Base-by-base conservation (phyloP, 2,888 invertebrate species). In the Myathropa florea region DNA sequence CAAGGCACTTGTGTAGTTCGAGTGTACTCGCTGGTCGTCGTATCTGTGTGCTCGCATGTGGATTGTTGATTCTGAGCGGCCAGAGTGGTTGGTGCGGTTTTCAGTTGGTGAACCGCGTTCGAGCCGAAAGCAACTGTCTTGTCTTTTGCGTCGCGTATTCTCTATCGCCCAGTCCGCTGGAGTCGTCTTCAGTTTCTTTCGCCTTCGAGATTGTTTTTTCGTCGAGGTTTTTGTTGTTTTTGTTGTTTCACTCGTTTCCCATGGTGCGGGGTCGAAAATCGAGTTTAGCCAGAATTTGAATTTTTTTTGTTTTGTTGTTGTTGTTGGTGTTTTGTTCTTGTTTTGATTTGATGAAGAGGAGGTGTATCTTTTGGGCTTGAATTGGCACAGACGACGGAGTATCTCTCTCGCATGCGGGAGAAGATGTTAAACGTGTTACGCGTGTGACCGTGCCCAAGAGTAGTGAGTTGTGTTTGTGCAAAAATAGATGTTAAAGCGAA, bases 61-160 rank as follows among this genome's bases (percentile, higher is more conserved):
- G 53, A 65, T 36, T 59, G 73, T 70, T 78, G 70, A 75, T 75
- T 75, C 75, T 83, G 36, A 14, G 57, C 75, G 57, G 33, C 61
- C 73, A 60, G 61, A 81, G 64, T 39, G 61, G 60, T 77, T 82
- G 78, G 82, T 83, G 86, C 65, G 77, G 78, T 78, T 83, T 63
- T 86, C 60, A 86, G 86, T 86, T 86, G 78, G 75, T 78, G 71
- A 79, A 75, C 65, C 83, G 86, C 83, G 79, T 86, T 86, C 75
- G 73, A 75, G 65, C 71, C 70, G 83, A 64, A 67, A 78, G 68
- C 78, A 83, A 46, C 65, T 84, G 53, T 12, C n/a, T 18, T 84
- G 53, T 12, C n/a, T 18, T 24, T 24, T 23, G 24, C 61, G 64
- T 65, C 39, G 63, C 57, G 26, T 30, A 36, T 14, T 14, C 14